phyloP scores from a whole-genome alignment of 2,797 vertebrate species.

The Brachymystax lenok region DNA sequence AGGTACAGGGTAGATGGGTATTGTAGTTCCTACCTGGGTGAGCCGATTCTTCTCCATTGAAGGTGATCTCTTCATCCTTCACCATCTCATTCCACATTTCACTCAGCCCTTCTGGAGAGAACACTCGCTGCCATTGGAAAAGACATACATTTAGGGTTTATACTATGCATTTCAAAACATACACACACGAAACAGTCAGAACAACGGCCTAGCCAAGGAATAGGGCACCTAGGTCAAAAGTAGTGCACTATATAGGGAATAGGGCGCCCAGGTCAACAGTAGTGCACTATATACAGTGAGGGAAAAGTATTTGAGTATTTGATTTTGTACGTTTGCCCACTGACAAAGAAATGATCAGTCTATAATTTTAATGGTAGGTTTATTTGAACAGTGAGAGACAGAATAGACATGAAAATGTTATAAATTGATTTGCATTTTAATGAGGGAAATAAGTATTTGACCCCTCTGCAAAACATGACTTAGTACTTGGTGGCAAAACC shows the following conservation, averaged over 20 bases:
- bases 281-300: too few species aligned
- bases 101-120: slow-evolving; percentile 93
- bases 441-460: too few species aligned
- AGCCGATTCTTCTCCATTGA: slow-evolving; percentile 84
- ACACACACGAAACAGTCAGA: not conserved
- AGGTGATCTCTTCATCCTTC: slow-evolving; percentile 96
- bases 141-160: not conserved
- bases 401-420: too few species aligned
- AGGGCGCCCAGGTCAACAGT: not conserved
- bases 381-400: too few species aligned
- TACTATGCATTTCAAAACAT: too few species aligned
- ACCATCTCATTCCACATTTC: slow-evolving; percentile 99
- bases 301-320: too few species aligned
- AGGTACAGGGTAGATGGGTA: not conserved
- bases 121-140: slow-evolving; percentile 81
- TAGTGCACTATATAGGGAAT: not conserved
- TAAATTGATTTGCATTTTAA: too few species aligned
- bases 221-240: not conserved
- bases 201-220: not conserved
- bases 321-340: too few species aligned
- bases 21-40: slow-evolving; percentile 76
- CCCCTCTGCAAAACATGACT: too few species aligned
- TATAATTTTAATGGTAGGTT: too few species aligned
- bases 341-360: too few species aligned
- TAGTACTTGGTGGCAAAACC: too few species aligned